phyloP scores from a whole-genome alignment of 1,140 invertebrate genomes.

The Ceratitis capitata region DNA sequence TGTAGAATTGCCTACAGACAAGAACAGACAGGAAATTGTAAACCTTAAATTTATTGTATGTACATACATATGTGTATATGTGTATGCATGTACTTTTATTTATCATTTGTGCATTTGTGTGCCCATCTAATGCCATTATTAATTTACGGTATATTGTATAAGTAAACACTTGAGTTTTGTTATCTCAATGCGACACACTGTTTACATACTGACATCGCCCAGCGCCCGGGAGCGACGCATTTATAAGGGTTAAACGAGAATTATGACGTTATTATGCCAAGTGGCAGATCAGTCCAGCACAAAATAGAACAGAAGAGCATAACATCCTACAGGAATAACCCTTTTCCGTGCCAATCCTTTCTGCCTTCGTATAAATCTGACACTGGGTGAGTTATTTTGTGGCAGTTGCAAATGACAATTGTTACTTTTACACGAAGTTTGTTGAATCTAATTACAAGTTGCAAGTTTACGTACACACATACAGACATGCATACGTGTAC shows the following conservation, averaged over 20 bases:
- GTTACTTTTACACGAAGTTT: not conserved
- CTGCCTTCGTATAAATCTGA: not conserved
- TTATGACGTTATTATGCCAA: not conserved
- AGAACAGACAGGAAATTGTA: too few species aligned
- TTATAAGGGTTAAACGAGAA: not conserved
- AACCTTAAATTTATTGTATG: too few species aligned
- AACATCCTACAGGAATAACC: not conserved
- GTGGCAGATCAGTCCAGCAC: not conserved
- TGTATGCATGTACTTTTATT: not conserved
- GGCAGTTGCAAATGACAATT: conserved; percentile 29
- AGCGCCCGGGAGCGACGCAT: not conserved
- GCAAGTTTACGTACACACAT: too few species aligned
- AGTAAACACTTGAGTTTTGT: conserved; percentile 19
- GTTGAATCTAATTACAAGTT: not conserved
- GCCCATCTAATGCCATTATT: not conserved
- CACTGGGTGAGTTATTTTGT: not conserved
- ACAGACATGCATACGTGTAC: too few species aligned
- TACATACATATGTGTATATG: not conserved
- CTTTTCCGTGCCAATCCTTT: not conserved
- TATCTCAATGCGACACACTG: conserved; percentile 22
- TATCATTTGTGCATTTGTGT: not conserved
- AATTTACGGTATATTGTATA: conserved; percentile 15
- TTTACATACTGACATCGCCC: not conserved
- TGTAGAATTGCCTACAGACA: not conserved
- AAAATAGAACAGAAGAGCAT: too few species aligned